A percentile compares a stretch with the other conserved stretches of the same genome.
Evolutionary conservation across 2,113 vertebrate genomes (phyloP).

Genomic region (Carassius carassius): DNA sequence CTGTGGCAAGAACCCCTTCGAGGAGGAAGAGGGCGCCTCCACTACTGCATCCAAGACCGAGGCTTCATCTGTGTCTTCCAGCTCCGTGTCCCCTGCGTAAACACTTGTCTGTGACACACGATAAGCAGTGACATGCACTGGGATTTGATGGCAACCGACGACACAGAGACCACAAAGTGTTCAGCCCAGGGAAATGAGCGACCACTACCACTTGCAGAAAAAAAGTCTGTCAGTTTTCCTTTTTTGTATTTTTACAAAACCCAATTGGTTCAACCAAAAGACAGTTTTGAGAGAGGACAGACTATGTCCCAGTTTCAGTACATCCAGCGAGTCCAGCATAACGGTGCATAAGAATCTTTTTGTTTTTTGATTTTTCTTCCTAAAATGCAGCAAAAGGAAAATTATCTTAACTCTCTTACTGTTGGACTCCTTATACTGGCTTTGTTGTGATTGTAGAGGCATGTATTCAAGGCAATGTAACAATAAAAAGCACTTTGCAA

Average conservation of each 20-base stretch:
- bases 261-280: conserved; percentile 75
- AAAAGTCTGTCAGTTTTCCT: conserved; percentile 67
- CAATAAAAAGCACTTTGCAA: conserved; percentile 82
- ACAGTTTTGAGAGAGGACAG: conserved; percentile 74
- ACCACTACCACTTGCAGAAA: conserved; percentile 72
- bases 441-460: conserved; percentile 81
- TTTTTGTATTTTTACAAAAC: conserved; percentile 74
- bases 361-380: conserved; percentile 45
- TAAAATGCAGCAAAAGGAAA: conserved; percentile 40
- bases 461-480: conserved; percentile 80
- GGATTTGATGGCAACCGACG: conserved; percentile 2
- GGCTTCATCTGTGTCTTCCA: conserved; percentile 88
- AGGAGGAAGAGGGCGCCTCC: conserved; percentile 86
- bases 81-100: conserved; percentile 94
- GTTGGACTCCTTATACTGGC: conserved; percentile 78
- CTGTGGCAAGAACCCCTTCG: conserved; percentile 94
- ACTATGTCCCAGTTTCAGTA: conserved; percentile 75
- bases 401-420: conserved; percentile 64
- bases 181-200: conserved; percentile 72
- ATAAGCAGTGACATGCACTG: conserved; percentile 50
- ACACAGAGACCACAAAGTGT: conserved; percentile 65
- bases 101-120: conserved; percentile 27
- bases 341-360: conserved; percentile 62
- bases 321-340: conserved; percentile 74
- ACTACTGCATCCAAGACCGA: conserved; percentile 89